Evolutionary conservation across 2,888 invertebrate species (phyloP).

Genomic region (Cyclophora albipunctata): DNA sequence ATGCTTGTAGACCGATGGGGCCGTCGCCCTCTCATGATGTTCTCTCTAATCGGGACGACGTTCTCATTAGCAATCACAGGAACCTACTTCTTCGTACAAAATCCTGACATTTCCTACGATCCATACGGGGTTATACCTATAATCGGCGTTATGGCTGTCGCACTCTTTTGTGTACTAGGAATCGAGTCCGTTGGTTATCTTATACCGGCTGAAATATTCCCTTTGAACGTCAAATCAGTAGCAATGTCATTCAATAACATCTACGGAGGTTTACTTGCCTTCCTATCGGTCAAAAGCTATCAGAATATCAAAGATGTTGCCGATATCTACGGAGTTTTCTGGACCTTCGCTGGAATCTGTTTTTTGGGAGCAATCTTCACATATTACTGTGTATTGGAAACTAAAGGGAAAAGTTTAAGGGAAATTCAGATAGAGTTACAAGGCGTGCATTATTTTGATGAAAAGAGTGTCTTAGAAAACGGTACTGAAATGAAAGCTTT

Average conservation of each 20-base stretch:
- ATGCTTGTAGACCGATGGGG: constrained; percentile 50
- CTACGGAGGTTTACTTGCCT: constrained; percentile 52
- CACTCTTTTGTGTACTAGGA: constrained; percentile 48
- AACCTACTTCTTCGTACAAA: constrained; percentile 48
- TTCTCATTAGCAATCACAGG: constrained; percentile 32
- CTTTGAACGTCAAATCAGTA: constrained; percentile 70
- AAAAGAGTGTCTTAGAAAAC: constrained; percentile 1
- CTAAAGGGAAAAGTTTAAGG: constrained; percentile 71
- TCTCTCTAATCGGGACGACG: constrained; percentile 46
- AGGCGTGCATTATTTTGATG: constrained; percentile 30
- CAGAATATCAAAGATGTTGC: constrained; percentile 55
- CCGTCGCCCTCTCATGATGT: constrained; percentile 59
- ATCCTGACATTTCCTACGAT: constrained; percentile 24
- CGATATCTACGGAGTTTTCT: constrained; percentile 67
- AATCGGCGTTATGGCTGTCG: constrained; percentile 48
- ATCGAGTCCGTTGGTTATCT: constrained; percentile 58
- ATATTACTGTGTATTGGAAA: constrained; percentile 65
- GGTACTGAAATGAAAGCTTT: no score
- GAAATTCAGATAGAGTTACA: constrained; percentile 71
- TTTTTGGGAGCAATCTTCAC: constrained; percentile 60
- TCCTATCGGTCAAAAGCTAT: constrained; percentile 62
- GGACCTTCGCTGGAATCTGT: constrained; percentile 55
- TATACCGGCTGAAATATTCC: constrained; percentile 73
- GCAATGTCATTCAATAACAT: constrained; percentile 67
- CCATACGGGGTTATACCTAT: constrained; percentile 47